phyloP scores from a whole-genome alignment of 37 sponge, comb jelly and placozoan species.

The Eunapius fragilis region DNA sequence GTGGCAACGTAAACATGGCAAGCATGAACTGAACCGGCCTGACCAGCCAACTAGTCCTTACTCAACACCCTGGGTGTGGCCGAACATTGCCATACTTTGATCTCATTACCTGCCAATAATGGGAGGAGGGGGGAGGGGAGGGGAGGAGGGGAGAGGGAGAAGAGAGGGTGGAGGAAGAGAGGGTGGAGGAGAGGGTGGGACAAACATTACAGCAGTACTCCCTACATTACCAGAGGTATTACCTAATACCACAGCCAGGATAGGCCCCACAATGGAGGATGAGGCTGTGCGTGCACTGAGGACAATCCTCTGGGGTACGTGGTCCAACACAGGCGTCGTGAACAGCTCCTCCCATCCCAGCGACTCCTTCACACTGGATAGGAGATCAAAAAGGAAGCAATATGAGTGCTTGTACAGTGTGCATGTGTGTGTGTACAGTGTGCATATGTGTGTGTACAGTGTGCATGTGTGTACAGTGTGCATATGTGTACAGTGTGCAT shows the following conservation, averaged over 20 bases:
- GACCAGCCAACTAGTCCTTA: not conserved
- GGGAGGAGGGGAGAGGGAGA: not conserved
- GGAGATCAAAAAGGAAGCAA: too few species aligned
- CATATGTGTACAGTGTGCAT: too few species aligned
- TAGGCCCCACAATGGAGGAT: constrained; percentile 42
- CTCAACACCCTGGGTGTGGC: constrained; percentile 18
- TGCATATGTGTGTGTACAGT: not conserved
- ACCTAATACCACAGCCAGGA: constrained; percentile 74
- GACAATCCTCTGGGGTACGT: constrained; percentile 76
- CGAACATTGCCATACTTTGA: constrained; percentile 79
- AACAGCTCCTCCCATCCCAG: constrained; percentile 86
- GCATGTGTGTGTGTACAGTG: too few species aligned
- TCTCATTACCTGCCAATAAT: constrained; percentile 44
- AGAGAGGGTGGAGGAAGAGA: not conserved
- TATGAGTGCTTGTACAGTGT: too few species aligned
- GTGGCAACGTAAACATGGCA: constrained; percentile 4
- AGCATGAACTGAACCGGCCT: not conserved
- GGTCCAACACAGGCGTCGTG: constrained; percentile 78
- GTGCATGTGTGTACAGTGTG: not conserved
- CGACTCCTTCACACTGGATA: constrained; percentile 65
- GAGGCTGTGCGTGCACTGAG: constrained; percentile 64
- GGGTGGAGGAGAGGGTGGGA: not conserved
- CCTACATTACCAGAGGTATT: not conserved
- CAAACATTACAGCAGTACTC: not conserved
- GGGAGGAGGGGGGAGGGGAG: not conserved